Evolutionary conservation across 2,888 invertebrate species (phyloP).

Genomic region (Drosophila anomalata): DNA sequence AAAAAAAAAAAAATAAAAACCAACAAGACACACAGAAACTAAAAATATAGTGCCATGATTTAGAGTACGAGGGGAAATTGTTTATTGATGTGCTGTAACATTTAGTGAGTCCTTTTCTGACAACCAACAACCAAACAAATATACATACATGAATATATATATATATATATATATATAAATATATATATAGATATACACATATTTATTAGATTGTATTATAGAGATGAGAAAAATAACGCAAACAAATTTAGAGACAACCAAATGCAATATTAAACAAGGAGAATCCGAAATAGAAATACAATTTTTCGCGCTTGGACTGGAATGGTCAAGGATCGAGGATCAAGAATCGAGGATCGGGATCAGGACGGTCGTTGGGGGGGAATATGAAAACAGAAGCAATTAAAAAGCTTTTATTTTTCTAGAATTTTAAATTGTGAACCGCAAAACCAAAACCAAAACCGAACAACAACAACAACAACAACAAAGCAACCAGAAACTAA

Average conservation of each 20-base stretch:
- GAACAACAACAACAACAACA: constrained; percentile 15
- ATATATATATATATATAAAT: constrained; percentile 21
- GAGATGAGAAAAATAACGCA: constrained; percentile 6
- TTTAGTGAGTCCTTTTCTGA: constrained; percentile 54
- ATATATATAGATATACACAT: constrained; percentile 18
- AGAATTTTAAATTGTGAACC: constrained; percentile 71
- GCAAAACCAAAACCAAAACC: constrained; percentile 27
- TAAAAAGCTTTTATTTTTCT: constrained; percentile 82
- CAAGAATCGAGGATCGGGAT: constrained; percentile 1
- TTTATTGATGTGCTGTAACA: constrained; percentile 58
- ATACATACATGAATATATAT: constrained; percentile 17
- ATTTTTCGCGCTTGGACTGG: constrained; percentile 36
- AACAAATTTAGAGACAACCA: constrained; percentile 36
- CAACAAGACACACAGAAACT: constrained; percentile 40
- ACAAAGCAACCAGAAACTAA: constrained; percentile 39
- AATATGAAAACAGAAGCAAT: constrained; percentile 76
- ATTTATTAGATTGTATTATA: constrained; percentile 41
- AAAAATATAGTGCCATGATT: constrained; percentile 62
- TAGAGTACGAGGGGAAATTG: constrained; percentile 24
- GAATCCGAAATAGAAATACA: constrained; percentile 26
- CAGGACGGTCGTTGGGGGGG: neutral
- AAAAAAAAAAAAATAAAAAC: too few relatives aligned
- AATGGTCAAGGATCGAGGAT: constrained; percentile 2
- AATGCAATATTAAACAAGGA: constrained; percentile 29
- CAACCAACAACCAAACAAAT: constrained; percentile 34